A percentile compares a stretch with the other conserved stretches of the same genome.
Conservation (phyloP, 2,113 vertebrate genomes). For the Tenrec ecaudatus region DNA sequence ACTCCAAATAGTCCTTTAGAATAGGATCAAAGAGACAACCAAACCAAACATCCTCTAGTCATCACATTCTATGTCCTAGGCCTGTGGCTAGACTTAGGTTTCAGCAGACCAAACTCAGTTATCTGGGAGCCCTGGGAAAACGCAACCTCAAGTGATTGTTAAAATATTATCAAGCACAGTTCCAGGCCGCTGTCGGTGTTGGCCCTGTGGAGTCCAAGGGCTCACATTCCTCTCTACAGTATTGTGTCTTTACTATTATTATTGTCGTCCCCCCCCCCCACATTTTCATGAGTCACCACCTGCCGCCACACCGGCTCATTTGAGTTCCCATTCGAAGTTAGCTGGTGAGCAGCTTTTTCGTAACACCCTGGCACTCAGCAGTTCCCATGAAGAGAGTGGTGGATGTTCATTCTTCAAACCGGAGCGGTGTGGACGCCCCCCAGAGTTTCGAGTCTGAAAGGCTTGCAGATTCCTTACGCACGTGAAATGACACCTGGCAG, state of each 20-base stretch:
- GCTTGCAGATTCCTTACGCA: slow-evolving; percentile 33
- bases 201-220: slow-evolving; percentile 41
- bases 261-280: not conserved
- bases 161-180: slow-evolving; percentile 59
- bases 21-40: slow-evolving; percentile 32
- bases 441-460: slow-evolving; percentile 51
- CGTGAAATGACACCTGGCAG: not conserved
- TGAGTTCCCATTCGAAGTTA: slow-evolving; percentile 57
- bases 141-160: slow-evolving; percentile 17
- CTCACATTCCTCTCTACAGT: slow-evolving; percentile 58
- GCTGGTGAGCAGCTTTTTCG: slow-evolving; percentile 63
- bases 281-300: slow-evolving; percentile 48
- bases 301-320: not conserved
- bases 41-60: not conserved
- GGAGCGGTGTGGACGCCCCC: slow-evolving; percentile 67
- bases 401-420: slow-evolving; percentile 66
- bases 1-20: slow-evolving; percentile 73
- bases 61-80: slow-evolving; percentile 74
- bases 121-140: slow-evolving; percentile 28
- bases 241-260: slow-evolving; percentile 51
- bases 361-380: slow-evolving; percentile 18
- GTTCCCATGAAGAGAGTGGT: not conserved
- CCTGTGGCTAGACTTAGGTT: slow-evolving; percentile 68
- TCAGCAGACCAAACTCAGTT: not conserved
- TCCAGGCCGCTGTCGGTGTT: slow-evolving; percentile 47